These are phyloP conservation scores for Eupeodes latifasciatus DNA, from an alignment of 2,888 invertebrate genomes.

Conservation along the genomic window DNA sequence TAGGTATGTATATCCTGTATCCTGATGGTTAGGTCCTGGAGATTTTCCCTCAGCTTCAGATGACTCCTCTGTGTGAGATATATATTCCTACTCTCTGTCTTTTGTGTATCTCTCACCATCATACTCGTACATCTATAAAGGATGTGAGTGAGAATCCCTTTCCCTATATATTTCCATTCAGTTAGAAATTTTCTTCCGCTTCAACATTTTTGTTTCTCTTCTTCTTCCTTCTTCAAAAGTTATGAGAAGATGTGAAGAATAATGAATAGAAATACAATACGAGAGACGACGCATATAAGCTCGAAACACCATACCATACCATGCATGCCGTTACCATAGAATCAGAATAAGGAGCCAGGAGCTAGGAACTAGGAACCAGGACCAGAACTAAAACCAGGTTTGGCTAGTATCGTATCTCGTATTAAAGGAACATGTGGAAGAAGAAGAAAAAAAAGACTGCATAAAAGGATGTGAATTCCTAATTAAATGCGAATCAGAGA, in stretches of 20 bases:
- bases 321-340: neutral
- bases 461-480: constrained; percentile 62
- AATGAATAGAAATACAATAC: constrained; percentile 13
- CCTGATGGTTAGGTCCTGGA: neutral
- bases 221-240: neutral
- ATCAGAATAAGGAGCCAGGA: neutral
- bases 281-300: constrained; percentile 2
- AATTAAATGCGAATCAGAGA: constrained; percentile 66
- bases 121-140: neutral
- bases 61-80: constrained; percentile 3
- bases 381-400: neutral
- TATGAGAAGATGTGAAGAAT: constrained; percentile 32
- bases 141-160: neutral
- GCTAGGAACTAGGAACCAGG: neutral
- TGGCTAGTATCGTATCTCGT: neutral
- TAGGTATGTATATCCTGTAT: neutral
- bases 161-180: neutral
- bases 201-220: constrained; percentile 28
- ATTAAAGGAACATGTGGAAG: neutral
- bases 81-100: neutral
- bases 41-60: constrained; percentile 1
- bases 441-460: neutral
- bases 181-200: constrained; percentile 41
- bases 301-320: constrained; percentile 2
- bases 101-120: constrained; percentile 48